These are phyloP conservation scores for Aspidoscelis tigris DNA, from an alignment of 2,113 vertebrate genomes.

Conservation along the genomic window DNA sequence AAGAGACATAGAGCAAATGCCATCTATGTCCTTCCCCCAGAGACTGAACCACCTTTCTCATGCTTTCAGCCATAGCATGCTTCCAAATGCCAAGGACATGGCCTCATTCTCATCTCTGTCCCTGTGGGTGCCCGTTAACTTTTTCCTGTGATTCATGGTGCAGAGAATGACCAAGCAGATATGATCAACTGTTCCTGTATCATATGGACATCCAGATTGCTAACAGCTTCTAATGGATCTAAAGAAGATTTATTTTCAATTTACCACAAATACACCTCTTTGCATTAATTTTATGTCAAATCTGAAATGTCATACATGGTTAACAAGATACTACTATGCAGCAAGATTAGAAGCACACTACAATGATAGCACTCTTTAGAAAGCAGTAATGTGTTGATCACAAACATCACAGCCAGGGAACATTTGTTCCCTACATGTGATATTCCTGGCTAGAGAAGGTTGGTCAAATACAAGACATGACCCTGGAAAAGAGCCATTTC, in stretches of 20 bases:
- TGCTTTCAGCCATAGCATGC: slow-evolving; percentile 17
- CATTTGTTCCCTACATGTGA: no score
- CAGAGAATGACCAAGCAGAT: slow-evolving; percentile 9
- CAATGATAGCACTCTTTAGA: no score
- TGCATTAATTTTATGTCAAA: no score
- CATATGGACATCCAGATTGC: background rate
- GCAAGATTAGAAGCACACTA: no score
- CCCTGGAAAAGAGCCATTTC: no score
- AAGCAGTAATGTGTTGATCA: no score
- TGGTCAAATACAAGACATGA: no score
- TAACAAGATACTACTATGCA: no score
- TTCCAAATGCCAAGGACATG: slow-evolving; percentile 49
- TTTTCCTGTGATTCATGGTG: background rate
- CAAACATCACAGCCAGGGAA: no score
- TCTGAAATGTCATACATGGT: no score
- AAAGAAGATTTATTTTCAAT: background rate
- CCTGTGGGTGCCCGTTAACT: background rate
- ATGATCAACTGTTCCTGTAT: background rate
- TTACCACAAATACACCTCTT: no score
- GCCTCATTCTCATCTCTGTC: slow-evolving; percentile 18
- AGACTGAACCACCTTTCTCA: slow-evolving; percentile 43
- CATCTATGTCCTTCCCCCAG: slow-evolving; percentile 38
- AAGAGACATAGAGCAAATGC: slow-evolving; percentile 52
- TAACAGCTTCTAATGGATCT: background rate
- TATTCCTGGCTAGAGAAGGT: no score